These are phyloP conservation scores for Bombus pyrosoma DNA, from an alignment of 1,140 invertebrate genomes.

Conservation along the genomic window DNA sequence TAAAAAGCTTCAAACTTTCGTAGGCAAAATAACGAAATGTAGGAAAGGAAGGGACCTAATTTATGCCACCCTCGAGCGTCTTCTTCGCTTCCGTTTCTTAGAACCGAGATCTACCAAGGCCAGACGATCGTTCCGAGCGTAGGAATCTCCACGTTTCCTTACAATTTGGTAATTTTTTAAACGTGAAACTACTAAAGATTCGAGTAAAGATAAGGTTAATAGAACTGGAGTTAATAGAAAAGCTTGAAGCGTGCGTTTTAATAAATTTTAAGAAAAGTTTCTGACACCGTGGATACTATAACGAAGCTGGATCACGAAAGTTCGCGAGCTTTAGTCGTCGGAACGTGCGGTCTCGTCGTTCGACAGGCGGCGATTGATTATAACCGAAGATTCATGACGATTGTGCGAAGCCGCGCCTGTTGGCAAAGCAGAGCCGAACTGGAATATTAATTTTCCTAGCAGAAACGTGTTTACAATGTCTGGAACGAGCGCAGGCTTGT, in stretches of 20 bases:
- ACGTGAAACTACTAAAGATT: background rate
- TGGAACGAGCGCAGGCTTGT: background rate
- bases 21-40: no score
- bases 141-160: background rate
- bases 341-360: background rate
- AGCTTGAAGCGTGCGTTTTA: background rate
- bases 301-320: background rate
- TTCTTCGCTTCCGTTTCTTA: no score
- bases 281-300: background rate
- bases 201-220: background rate
- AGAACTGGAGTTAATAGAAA: no score
- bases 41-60: no score
- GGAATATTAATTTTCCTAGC: slow-evolving; percentile 35
- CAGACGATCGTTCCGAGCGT: no score
- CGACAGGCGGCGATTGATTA: background rate
- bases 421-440: background rate
- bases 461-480: slow-evolving; percentile 9
- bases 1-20: no score
- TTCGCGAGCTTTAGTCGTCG: no score
- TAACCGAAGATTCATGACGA: background rate
- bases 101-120: no score
- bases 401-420: background rate
- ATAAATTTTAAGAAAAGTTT: background rate
- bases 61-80: no score
- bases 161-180: background rate